A percentile compares a stretch with the other conserved stretches of the same genome.
phyloP scores from a whole-genome alignment of 2,797 vertebrate species.

The Aulostomus chinensis region DNA sequence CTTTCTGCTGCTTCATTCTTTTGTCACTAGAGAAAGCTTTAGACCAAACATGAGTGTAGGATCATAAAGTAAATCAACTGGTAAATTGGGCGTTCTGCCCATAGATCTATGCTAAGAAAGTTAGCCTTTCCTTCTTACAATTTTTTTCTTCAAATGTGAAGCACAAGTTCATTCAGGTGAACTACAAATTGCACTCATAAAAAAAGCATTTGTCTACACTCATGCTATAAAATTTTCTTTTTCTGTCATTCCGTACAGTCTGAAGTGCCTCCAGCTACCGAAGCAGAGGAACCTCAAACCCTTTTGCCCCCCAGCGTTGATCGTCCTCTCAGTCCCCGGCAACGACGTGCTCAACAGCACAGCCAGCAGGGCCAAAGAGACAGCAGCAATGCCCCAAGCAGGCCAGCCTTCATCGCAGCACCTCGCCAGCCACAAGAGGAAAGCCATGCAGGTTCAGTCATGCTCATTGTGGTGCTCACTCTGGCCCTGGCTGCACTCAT shows the following conservation, averaged over 20 bases:
- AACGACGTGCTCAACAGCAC: constrained; percentile 88
- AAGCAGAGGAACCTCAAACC: constrained; percentile 44
- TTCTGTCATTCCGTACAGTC: constrained; percentile 26
- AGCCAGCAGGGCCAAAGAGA: constrained; percentile 74
- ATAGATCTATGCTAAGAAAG: no score
- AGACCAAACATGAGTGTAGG: no score
- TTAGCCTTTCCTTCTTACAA: no score
- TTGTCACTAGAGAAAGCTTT: no score
- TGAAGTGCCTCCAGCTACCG: constrained; percentile 27
- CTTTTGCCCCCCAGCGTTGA: constrained; percentile 35
- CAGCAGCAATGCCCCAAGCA: constrained; percentile 37
- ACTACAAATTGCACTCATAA: no score
- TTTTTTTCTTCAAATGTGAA: no score
- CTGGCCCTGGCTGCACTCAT: constrained; percentile 92
- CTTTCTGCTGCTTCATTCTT: no score
- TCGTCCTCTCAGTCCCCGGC: constrained; percentile 85
- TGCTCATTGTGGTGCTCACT: constrained; percentile 91
- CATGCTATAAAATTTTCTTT: no score
- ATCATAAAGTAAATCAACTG: no score
- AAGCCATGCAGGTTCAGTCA: constrained; percentile 82
- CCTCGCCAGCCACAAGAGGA: constrained; percentile 75
- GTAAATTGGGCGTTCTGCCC: no score
- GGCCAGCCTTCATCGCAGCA: constrained; percentile 74
- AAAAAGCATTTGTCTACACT: no score
- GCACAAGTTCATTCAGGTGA: no score